phyloP scores from a whole-genome alignment of 2,888 invertebrate species.

The Tholera decimalis region DNA sequence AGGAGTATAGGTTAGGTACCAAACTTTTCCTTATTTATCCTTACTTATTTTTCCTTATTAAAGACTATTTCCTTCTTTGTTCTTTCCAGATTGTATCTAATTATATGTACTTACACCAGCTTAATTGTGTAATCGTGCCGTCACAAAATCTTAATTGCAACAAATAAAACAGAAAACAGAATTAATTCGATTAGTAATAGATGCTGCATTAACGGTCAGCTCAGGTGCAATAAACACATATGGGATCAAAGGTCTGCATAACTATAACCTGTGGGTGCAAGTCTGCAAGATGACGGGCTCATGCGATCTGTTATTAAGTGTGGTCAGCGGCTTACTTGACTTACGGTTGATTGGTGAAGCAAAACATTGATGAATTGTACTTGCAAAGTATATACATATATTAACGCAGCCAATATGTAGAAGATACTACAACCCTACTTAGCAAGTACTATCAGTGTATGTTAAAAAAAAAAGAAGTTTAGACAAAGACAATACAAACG shows the following conservation, averaged over 20 bases:
- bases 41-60: no score
- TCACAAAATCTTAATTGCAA: neutral
- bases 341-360: neutral
- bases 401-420: no score
- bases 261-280: conserved; percentile 6
- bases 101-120: neutral
- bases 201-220: neutral
- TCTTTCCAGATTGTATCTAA: neutral
- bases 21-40: no score
- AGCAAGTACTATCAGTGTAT: no score
- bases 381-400: no score
- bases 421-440: no score
- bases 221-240: conserved; percentile 37
- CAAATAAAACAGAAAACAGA: neutral
- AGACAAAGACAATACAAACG: no score
- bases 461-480: no score
- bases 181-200: conserved; percentile 10
- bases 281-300: conserved; percentile 21
- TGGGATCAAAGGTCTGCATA: conserved; percentile 35
- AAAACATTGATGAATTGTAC: no score
- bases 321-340: conserved; percentile 14
- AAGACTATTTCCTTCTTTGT: no score
- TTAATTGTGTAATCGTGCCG: neutral
- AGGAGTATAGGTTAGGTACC: no score
- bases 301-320: conserved; percentile 8